Evolutionary conservation across 2,113 vertebrate species (phyloP).

Genomic region (Otolemur garnettii): DNA sequence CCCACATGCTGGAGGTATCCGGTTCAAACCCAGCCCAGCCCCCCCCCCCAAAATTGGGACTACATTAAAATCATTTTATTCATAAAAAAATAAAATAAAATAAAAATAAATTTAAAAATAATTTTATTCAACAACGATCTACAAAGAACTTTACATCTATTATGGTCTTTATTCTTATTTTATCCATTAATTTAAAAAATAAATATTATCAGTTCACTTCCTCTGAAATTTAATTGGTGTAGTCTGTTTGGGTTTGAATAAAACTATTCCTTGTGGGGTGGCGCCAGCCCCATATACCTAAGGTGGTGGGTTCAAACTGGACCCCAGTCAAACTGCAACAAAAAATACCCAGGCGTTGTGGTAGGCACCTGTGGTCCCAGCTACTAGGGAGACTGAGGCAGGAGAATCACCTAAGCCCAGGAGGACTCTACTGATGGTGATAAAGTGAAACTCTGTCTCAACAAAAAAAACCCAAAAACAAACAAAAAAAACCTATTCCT

Average conservation of each 20-base stretch:
- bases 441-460: no score
- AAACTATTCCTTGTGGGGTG: not conserved
- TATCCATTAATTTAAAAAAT: slow-evolving; percentile 9
- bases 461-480: no score
- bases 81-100: not conserved
- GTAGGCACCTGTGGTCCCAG: no score
- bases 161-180: slow-evolving; percentile 7
- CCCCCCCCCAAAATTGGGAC: not conserved
- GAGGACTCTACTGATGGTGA: no score
- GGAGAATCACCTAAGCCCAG: no score
- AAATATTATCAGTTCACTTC: not conserved
- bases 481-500: not conserved
- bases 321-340: no score
- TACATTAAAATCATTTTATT: slow-evolving; percentile 37
- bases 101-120: not conserved
- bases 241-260: not conserved
- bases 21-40: no score
- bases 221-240: not conserved
- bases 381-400: no score
- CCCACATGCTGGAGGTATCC: no score
- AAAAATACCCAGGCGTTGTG: no score
- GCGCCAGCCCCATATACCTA: no score
- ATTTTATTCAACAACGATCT: slow-evolving; percentile 26
- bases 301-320: no score
- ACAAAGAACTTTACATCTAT: not conserved